Conservation (phyloP, 37 sponge, comb jelly and placozoan genomes). For the Spongilla lacustris region DNA sequence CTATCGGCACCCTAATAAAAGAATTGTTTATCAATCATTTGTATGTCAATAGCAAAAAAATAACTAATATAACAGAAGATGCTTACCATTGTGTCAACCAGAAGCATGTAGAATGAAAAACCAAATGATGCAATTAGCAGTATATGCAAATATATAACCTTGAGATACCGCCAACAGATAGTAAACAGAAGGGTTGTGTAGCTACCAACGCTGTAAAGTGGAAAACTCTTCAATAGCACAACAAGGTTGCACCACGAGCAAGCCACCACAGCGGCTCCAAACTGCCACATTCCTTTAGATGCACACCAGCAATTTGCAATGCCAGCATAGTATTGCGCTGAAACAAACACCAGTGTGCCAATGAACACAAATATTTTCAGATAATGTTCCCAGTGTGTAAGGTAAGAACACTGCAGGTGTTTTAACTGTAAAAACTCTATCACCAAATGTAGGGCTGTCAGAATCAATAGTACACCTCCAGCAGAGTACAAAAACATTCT, state of each 20-base stretch:
- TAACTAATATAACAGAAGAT: neutral
- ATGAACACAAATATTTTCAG: neutral
- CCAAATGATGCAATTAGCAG: neutral
- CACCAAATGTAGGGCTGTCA: too few species aligned
- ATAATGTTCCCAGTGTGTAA: neutral
- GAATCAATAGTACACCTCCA: too few species aligned
- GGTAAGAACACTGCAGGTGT: neutral
- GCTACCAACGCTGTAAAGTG: neutral
- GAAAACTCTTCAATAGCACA: neutral
- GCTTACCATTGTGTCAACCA: neutral
- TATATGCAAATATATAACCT: neutral
- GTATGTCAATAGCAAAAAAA: too few species aligned
- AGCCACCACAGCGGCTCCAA: neutral
- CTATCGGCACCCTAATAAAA: too few species aligned
- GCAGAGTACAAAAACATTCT: too few species aligned
- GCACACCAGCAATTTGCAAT: neutral
- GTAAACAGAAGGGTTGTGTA: neutral
- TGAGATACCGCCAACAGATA: neutral
- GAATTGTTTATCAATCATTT: too few species aligned
- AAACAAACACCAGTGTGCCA: neutral
- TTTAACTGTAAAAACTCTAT: neutral
- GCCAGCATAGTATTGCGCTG: neutral
- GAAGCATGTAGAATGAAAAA: neutral
- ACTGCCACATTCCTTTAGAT: neutral
- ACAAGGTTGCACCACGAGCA: neutral